Evolutionary conservation across 2,888 invertebrate genomes (phyloP).

Genomic region (Conops quadrifasciatus): DNA sequence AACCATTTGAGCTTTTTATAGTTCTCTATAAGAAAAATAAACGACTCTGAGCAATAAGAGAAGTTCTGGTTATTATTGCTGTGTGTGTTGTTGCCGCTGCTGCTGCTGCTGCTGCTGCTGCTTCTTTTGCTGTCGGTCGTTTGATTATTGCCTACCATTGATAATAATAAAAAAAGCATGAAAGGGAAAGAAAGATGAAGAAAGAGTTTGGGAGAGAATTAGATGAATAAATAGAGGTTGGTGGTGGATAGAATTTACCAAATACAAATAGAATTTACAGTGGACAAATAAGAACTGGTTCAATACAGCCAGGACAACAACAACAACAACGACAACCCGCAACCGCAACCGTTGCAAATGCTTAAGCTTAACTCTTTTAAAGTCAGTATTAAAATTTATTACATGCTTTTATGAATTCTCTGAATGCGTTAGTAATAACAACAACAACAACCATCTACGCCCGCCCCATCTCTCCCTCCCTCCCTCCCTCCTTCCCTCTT

Average conservation of each 20-base stretch:
- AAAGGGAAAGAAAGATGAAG: background rate
- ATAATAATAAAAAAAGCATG: background rate
- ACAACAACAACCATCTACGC: too few species aligned
- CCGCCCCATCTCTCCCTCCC: too few species aligned
- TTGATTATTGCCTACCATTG: too few species aligned
- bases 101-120: constrained; percentile 2
- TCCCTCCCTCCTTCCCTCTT: too few species aligned
- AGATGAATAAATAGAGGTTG: too few species aligned
- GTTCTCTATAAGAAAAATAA: constrained; percentile 11
- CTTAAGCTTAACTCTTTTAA: too few species aligned
- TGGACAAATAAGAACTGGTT: too few species aligned
- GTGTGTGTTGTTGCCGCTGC: background rate
- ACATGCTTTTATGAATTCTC: too few species aligned
- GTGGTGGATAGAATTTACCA: too few species aligned
- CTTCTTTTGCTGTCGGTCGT: background rate
- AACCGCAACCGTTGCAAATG: background rate
- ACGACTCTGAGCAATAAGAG: background rate
- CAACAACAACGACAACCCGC: background rate
- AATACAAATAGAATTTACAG: background rate
- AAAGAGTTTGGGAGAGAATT: too few species aligned
- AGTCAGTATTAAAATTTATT: too few species aligned
- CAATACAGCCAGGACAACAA: background rate
- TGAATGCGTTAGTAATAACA: too few species aligned
- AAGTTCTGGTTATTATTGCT: background rate
- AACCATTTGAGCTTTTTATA: constrained; percentile 13